These are phyloP conservation scores for Megastigmus dorsalis DNA, from an alignment of 2,888 invertebrate species.

Conservation along the genomic window DNA sequence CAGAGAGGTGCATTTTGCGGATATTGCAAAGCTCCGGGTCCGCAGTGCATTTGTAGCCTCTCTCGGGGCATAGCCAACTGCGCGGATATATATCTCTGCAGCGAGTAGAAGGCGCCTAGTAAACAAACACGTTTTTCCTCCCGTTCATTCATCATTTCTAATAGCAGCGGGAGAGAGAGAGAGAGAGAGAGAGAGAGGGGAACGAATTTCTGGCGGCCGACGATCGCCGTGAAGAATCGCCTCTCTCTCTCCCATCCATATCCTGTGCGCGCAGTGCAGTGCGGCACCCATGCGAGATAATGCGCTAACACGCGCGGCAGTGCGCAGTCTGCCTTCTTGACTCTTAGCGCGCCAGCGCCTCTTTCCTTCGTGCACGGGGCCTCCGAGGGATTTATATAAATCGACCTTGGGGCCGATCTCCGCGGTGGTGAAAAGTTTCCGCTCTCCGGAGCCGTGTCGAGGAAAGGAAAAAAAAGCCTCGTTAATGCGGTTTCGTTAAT, in stretches of 20 bases:
- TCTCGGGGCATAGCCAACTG: neutral
- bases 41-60: too few relatives aligned
- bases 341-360: constrained; percentile 5
- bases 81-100: neutral
- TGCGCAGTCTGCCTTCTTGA: constrained; percentile 17
- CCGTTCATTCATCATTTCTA: constrained; percentile 67
- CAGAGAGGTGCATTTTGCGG: constrained; percentile 13
- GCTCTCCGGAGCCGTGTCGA: constrained; percentile 13
- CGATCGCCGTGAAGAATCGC: constrained; percentile 44
- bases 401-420: constrained; percentile 25
- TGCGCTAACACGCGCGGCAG: too few relatives aligned
- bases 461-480: constrained; percentile 32
- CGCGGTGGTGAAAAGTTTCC: neutral
- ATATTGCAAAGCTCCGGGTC: neutral
- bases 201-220: constrained; percentile 59
- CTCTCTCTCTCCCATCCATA: neutral
- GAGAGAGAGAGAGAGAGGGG: too few relatives aligned
- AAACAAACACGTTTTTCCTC: constrained; percentile 63
- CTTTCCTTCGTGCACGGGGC: neutral
- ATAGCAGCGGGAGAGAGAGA: too few relatives aligned
- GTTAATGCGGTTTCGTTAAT: constrained; percentile 21
- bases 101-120: constrained; percentile 39
- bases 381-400: too few relatives aligned
- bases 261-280: too few relatives aligned
- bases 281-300: too few relatives aligned